These are phyloP conservation scores for Scaptodrosophila latifasciaeformis DNA, from an alignment of 2,888 invertebrate genomes.

Conservation along the genomic window DNA sequence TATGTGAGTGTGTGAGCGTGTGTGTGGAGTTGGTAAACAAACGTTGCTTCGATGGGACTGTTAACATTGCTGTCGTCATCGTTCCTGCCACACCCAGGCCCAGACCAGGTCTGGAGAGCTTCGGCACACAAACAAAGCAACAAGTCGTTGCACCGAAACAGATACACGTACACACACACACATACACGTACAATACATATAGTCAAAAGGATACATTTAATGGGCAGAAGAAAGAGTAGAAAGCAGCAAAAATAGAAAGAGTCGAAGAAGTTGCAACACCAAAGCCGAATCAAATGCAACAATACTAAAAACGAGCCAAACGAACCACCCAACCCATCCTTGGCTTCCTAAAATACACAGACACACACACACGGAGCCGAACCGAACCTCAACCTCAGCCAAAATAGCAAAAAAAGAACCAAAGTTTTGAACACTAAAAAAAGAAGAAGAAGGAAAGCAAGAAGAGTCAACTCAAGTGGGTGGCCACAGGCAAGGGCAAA, in stretches of 20 bases:
- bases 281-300: conserved; percentile 19
- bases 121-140: conserved; percentile 60
- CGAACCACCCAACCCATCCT: not conserved
- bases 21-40: conserved; percentile 28
- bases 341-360: not conserved
- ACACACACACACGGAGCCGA: conserved; percentile 25
- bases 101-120: too few relatives aligned
- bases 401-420: conserved; percentile 26
- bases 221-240: too few relatives aligned
- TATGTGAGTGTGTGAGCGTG: too few relatives aligned
- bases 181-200: not conserved
- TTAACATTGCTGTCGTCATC: not conserved
- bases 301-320: not conserved
- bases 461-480: conserved; percentile 3
- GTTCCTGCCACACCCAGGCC: conserved; percentile 23
- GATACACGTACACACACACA: conserved; percentile 31
- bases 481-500: not conserved
- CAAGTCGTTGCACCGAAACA: conserved; percentile 65
- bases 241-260: too few relatives aligned
- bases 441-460: conserved; percentile 28
- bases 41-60: conserved; percentile 47
- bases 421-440: conserved; percentile 20
- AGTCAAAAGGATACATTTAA: too few relatives aligned
- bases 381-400: conserved; percentile 3
- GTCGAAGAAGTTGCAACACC: too few relatives aligned